Percentiles rank a stretch among this genome's conserved stretches.
Conservation (phyloP, 2,888 invertebrate species). For the Trilocha varians region DNA sequence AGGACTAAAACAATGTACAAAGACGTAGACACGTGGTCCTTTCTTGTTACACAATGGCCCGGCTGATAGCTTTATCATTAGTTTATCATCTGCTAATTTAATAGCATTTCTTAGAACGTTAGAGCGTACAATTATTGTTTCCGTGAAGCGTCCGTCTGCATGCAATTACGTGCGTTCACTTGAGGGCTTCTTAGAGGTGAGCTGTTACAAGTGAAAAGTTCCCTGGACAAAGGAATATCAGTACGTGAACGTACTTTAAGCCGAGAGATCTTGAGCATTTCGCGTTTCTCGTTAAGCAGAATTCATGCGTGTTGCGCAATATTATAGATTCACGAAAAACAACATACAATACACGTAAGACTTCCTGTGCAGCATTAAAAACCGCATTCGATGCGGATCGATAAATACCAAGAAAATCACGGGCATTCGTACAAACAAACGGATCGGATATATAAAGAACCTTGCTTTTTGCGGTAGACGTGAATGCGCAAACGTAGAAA, state of each 20-base stretch:
- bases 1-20: neutral
- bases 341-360: neutral
- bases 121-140: constrained; percentile 54
- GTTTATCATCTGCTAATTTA: constrained; percentile 47
- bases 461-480: neutral
- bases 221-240: neutral
- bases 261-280: neutral
- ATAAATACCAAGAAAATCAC: neutral
- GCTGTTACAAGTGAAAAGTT: neutral
- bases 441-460: neutral
- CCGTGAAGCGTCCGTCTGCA: constrained; percentile 37
- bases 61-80: constrained; percentile 52
- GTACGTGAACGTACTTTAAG: neutral
- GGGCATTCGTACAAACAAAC: neutral
- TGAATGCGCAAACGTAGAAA: neutral
- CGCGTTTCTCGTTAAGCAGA: neutral
- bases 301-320: neutral
- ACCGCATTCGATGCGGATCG: neutral
- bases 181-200: neutral
- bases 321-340: neutral
- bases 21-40: constrained; percentile 19
- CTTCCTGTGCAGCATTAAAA: neutral
- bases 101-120: constrained; percentile 46
- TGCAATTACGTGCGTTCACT: neutral
- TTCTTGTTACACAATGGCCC: constrained; percentile 26